phyloP scores from a whole-genome alignment of 1,140 invertebrate genomes.

The Monochamus saltuarius region DNA sequence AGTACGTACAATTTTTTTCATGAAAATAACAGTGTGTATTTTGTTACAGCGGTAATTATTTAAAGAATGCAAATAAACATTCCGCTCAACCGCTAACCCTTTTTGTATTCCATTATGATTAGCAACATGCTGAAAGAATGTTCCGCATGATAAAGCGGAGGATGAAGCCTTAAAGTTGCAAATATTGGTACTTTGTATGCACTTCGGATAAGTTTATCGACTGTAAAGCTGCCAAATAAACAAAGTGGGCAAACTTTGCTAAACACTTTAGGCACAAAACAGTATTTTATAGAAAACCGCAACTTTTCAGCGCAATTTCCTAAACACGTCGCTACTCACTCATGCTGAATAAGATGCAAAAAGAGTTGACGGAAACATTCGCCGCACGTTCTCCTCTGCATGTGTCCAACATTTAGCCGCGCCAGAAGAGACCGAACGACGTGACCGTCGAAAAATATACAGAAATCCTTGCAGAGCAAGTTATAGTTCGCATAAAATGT shows the following conservation, averaged over 20 bases:
- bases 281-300: slow-evolving; percentile 21
- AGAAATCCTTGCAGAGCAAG: background rate
- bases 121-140: too few species aligned
- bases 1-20: too few species aligned
- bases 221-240: slow-evolving; percentile 21
- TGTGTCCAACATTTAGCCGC: slow-evolving; percentile 22
- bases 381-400: slow-evolving; percentile 18
- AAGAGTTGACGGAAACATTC: slow-evolving; percentile 18
- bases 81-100: too few species aligned
- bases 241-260: slow-evolving; percentile 20
- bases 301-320: slow-evolving; percentile 21
- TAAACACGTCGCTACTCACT: slow-evolving; percentile 8
- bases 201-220: slow-evolving; percentile 14
- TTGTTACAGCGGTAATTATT: too few species aligned
- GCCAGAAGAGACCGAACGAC: slow-evolving; percentile 5
- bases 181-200: slow-evolving; percentile 11
- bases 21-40: too few species aligned
- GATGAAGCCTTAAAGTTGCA: slow-evolving; percentile 13
- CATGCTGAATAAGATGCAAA: slow-evolving; percentile 19
- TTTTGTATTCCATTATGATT: too few species aligned
- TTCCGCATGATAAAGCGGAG: slow-evolving; percentile 2
- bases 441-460: background rate
- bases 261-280: slow-evolving; percentile 15
- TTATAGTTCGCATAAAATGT: background rate
- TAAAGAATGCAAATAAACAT: too few species aligned